phyloP scores from a whole-genome alignment of 2,888 invertebrate genomes.

The Pilophorus perplexus region DNA sequence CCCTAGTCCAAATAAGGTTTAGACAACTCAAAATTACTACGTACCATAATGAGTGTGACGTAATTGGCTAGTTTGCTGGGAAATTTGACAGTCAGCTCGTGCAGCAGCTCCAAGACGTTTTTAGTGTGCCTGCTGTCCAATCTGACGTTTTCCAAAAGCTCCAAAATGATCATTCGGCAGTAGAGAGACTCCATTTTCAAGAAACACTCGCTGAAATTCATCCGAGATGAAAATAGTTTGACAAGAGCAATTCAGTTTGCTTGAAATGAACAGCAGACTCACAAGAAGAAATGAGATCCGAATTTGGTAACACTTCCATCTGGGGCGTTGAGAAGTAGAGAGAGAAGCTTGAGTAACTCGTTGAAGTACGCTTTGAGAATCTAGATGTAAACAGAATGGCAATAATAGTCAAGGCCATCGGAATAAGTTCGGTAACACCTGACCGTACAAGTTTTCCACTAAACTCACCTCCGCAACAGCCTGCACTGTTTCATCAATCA shows the following conservation, averaged over 20 bases:
- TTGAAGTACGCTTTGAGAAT: conserved; percentile 40
- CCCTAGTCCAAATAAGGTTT: too few species aligned
- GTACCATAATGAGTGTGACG: conserved; percentile 48
- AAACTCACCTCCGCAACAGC: conserved; percentile 28
- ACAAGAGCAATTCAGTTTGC: too few species aligned
- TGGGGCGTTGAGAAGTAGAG: conserved; percentile 48
- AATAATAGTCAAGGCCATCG: neutral
- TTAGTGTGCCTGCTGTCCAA: conserved; percentile 46
- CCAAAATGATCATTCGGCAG: conserved; percentile 49
- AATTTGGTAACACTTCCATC: conserved; percentile 59
- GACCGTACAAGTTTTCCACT: too few species aligned
- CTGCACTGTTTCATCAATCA: conserved; percentile 48
- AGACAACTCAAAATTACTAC: neutral
- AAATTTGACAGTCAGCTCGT: conserved; percentile 46
- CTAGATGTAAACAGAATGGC: conserved; percentile 26
- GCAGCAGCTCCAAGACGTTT: conserved; percentile 48
- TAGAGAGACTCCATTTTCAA: conserved; percentile 46
- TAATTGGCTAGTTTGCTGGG: conserved; percentile 48
- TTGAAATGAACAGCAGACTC: too few species aligned
- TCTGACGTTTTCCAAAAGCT: conserved; percentile 48
- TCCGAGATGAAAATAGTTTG: neutral
- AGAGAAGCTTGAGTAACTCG: conserved; percentile 48
- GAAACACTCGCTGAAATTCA: conserved; percentile 48
- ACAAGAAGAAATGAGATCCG: conserved; percentile 57
- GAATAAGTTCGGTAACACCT: neutral